Conservation (phyloP, 2,797 vertebrate genomes). For the Pipistrellus pipistrellus region DNA sequence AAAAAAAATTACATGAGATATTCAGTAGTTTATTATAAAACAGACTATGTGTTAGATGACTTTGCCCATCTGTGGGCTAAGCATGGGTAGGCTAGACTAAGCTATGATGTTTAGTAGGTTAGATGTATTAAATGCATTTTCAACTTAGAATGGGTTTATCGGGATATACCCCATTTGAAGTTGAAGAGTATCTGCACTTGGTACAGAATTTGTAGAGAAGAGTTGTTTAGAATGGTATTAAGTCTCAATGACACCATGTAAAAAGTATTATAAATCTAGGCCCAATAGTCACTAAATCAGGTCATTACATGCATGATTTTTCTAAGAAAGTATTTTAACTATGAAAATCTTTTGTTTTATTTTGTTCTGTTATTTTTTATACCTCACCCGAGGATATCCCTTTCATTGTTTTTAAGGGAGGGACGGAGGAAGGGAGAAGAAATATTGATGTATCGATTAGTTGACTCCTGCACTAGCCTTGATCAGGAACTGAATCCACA, state of each 20-base stretch:
- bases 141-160: background rate
- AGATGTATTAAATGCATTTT: background rate
- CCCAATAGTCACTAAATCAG: slow-evolving; percentile 31
- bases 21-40: background rate
- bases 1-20: background rate
- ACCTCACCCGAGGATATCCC: too few species aligned
- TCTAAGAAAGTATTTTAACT: slow-evolving; percentile 49
- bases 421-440: too few species aligned
- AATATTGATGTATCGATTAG: too few species aligned
- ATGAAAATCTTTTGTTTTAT: slow-evolving; percentile 31
- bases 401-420: too few species aligned
- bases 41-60: background rate
- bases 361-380: too few species aligned
- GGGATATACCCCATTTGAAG: background rate
- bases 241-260: slow-evolving; percentile 26
- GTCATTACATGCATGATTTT: slow-evolving; percentile 42
- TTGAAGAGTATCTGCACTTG: background rate
- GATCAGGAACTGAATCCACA: too few species aligned
- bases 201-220: background rate
- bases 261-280: slow-evolving; percentile 57
- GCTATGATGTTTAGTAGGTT: background rate
- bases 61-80: background rate
- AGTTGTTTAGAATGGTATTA: background rate
- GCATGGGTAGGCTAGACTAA: background rate
- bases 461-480: too few species aligned